Evolutionary conservation across 2,113 vertebrate genomes (phyloP).

Genomic region (Harpagus bidentatus): DNA sequence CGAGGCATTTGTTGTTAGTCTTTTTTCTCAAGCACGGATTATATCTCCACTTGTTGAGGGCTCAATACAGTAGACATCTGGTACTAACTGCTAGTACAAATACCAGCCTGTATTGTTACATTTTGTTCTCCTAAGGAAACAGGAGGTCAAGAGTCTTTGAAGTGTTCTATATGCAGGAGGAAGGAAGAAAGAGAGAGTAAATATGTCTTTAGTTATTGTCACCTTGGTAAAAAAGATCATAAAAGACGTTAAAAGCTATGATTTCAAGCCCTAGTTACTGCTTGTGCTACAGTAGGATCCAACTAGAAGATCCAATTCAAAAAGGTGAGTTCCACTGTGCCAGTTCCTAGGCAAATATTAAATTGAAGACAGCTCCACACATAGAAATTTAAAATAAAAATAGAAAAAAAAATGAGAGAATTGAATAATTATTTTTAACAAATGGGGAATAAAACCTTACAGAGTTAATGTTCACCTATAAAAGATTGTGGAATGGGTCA

Average conservation of each 20-base stretch:
- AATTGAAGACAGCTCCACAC: background rate
- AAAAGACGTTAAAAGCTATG: background rate
- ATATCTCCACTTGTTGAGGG: background rate
- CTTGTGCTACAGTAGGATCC: background rate
- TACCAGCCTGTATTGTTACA: background rate
- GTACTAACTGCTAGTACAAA: background rate
- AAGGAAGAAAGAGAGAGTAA: background rate
- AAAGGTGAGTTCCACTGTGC: background rate
- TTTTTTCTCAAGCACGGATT: background rate
- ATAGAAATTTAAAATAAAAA: background rate
- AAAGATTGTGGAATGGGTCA: background rate
- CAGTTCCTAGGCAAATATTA: background rate
- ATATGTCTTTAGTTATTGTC: background rate
- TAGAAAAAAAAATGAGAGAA: background rate
- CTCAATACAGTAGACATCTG: background rate
- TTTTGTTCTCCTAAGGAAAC: background rate
- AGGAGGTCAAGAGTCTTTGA: background rate
- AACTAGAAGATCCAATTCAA: background rate
- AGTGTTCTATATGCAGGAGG: background rate
- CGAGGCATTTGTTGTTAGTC: background rate
- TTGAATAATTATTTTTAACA: background rate
- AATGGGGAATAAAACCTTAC: background rate
- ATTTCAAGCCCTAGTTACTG: background rate
- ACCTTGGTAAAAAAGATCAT: background rate
- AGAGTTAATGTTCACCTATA: background rate